Percentiles rank a stretch among this genome's conserved stretches.
These are phyloP conservation scores for Odontomachus brunneus DNA, from an alignment of 1,140 invertebrate species.

Conservation along the genomic window DNA sequence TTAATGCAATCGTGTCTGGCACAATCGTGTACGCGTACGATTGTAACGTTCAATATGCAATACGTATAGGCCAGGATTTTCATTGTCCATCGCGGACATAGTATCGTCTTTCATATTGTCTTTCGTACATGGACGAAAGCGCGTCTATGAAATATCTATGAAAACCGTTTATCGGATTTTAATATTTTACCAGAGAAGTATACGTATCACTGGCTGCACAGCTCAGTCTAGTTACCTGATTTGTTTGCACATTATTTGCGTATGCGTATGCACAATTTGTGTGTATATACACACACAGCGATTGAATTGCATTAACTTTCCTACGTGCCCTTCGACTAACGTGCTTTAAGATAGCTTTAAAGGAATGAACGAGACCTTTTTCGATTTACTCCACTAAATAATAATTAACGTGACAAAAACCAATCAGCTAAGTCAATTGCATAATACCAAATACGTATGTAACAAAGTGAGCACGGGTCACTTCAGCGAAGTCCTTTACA, in stretches of 20 bases:
- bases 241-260: slow-evolving; percentile 4
- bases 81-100: slow-evolving; percentile 16
- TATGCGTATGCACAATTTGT: neutral
- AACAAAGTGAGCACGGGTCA: slow-evolving; percentile 10
- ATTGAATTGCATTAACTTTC: slow-evolving; percentile 46
- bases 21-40: neutral
- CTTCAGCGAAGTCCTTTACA: neutral
- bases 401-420: slow-evolving; percentile 53
- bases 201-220: slow-evolving; percentile 18
- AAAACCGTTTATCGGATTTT: slow-evolving; percentile 7
- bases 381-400: slow-evolving; percentile 46
- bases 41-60: slow-evolving; percentile 23
- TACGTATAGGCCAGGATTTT: slow-evolving; percentile 4
- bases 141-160: slow-evolving; percentile 19
- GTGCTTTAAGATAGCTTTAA: slow-evolving; percentile 71
- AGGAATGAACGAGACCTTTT: slow-evolving; percentile 24
- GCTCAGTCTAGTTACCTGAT: slow-evolving; percentile 36
- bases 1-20: neutral
- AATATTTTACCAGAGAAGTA: slow-evolving; percentile 16
- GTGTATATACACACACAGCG: neutral
- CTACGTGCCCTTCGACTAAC: slow-evolving; percentile 47
- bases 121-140: neutral
- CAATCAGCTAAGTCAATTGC: slow-evolving; percentile 71
- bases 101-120: slow-evolving; percentile 9
- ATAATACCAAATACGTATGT: slow-evolving; percentile 32